Conservation (phyloP, 2,888 invertebrate genomes). For the Drosophila dives region DNA sequence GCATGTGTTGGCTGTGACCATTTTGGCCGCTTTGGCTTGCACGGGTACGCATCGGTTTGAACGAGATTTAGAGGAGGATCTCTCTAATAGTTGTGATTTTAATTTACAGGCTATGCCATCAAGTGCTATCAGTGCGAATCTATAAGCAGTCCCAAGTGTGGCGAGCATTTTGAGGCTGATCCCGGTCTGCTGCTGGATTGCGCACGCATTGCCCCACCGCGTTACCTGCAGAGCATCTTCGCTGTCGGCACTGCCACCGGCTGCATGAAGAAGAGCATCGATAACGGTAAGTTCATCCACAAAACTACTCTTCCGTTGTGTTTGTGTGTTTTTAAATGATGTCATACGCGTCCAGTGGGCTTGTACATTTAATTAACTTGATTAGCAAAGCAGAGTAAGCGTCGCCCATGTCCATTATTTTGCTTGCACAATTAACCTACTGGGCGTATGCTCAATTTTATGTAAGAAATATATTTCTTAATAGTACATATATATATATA, state of each 20-base stretch:
- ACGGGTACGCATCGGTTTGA: conserved; percentile 69
- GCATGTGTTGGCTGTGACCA: conserved; percentile 70
- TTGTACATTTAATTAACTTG: conserved; percentile 45
- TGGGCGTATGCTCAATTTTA: conserved; percentile 13
- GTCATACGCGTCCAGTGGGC: conserved; percentile 33
- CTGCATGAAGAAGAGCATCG: conserved; percentile 82
- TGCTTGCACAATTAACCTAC: conserved; percentile 9
- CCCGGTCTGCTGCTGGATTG: conserved; percentile 75
- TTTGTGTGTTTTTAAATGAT: conserved; percentile 22
- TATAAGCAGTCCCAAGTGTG: conserved; percentile 75
- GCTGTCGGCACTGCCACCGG: conserved; percentile 82
- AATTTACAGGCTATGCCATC: conserved; percentile 79
- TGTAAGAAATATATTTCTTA: neutral
- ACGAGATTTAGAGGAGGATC: neutral
- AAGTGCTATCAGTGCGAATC: conserved; percentile 84
- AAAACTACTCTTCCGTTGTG: neutral
- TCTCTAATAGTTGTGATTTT: neutral
- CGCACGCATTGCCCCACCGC: conserved; percentile 73
- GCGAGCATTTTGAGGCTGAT: conserved; percentile 78
- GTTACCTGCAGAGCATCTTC: conserved; percentile 68
- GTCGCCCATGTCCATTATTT: neutral
- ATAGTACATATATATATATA: neutral
- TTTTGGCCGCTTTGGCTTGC: conserved; percentile 75
- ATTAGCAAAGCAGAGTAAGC: conserved; percentile 32
- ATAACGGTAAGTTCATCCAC: conserved; percentile 73